These are phyloP conservation scores for Bembecia ichneumoniformis DNA, from an alignment of 2,888 invertebrate genomes.

Conservation along the genomic window DNA sequence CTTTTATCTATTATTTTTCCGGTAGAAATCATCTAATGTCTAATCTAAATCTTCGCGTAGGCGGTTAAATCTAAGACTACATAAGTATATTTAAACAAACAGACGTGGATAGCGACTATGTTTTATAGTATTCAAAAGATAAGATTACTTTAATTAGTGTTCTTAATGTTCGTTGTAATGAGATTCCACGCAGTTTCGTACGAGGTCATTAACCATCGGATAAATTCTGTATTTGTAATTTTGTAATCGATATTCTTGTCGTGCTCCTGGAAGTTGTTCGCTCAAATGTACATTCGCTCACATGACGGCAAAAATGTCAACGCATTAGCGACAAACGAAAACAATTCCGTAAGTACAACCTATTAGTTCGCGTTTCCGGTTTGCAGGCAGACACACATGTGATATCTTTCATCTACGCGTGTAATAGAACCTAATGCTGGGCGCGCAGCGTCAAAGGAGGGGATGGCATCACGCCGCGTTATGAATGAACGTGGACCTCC, in stretches of 20 bases:
- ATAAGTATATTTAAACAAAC: no score
- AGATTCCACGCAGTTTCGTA: no score
- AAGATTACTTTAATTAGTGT: no score
- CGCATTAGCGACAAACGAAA: background rate
- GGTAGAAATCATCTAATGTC: no score
- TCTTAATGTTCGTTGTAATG: no score
- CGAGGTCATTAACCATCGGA: background rate
- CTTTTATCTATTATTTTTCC: no score
- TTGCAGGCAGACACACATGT: constrained; percentile 35
- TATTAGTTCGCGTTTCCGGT: constrained; percentile 47
- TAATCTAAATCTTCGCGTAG: no score
- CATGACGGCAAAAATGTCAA: background rate
- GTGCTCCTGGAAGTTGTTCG: background rate
- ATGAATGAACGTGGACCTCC: constrained; percentile 65
- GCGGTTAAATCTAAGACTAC: no score
- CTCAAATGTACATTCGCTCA: background rate
- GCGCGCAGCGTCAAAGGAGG: constrained; percentile 12
- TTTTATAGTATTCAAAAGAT: no score
- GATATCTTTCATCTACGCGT: constrained; percentile 10
- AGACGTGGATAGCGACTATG: no score
- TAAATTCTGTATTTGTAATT: background rate
- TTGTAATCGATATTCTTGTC: background rate
- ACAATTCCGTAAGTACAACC: background rate
- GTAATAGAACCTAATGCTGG: constrained; percentile 18
- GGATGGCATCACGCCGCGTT: constrained; percentile 47